These are phyloP conservation scores for Caenorhabditis sinica DNA, from an alignment of 2,888 invertebrate genomes.

Conservation along the genomic window DNA sequence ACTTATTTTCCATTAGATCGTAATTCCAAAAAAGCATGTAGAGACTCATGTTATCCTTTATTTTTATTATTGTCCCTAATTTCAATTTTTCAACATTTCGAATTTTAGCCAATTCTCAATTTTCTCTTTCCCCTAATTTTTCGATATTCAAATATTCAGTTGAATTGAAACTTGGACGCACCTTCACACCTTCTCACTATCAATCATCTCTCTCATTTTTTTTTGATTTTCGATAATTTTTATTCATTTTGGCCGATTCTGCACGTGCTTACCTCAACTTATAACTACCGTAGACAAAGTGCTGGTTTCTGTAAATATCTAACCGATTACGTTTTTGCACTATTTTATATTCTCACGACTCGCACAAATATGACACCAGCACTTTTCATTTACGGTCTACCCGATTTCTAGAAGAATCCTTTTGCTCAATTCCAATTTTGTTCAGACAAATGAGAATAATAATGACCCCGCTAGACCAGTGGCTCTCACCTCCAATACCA, in stretches of 20 bases:
- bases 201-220: slow-evolving; percentile 11
- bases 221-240: background rate
- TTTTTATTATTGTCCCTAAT: slow-evolving; percentile 14
- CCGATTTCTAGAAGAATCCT: background rate
- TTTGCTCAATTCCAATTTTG: slow-evolving; percentile 11
- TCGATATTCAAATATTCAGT: slow-evolving; percentile 38
- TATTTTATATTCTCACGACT: background rate
- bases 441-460: slow-evolving; percentile 66
- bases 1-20: slow-evolving; percentile 36
- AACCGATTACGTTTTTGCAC: slow-evolving; percentile 42
- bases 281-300: slow-evolving; percentile 43
- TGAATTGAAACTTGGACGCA: slow-evolving; percentile 50
- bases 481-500: slow-evolving; percentile 10
- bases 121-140: slow-evolving; percentile 11
- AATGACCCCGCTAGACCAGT: slow-evolving; percentile 34
- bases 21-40: slow-evolving; percentile 25
- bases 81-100: background rate
- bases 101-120: too few species aligned
- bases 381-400: slow-evolving; percentile 36
- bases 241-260: slow-evolving; percentile 60
- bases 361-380: slow-evolving; percentile 46
- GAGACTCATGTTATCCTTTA: slow-evolving; percentile 15
- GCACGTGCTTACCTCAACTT: slow-evolving; percentile 67
- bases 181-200: slow-evolving; percentile 18
- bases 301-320: slow-evolving; percentile 38